Evolutionary conservation across 2,113 vertebrate genomes (phyloP).

Genomic region (Stegastes partitus): DNA sequence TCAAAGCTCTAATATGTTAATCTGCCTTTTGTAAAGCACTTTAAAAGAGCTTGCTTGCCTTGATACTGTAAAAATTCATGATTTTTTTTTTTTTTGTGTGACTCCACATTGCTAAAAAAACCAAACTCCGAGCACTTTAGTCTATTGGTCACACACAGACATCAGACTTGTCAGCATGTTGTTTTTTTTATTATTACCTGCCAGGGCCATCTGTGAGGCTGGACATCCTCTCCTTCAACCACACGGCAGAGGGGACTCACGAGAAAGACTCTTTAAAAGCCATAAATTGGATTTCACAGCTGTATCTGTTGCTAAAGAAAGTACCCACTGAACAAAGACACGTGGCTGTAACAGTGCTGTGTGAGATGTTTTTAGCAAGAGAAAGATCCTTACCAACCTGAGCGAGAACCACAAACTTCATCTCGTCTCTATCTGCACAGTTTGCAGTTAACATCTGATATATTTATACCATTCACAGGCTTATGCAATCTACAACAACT

Average conservation of each 20-base stretch:
- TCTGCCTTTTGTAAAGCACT: too few relatives aligned
- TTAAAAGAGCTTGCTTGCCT: too few relatives aligned
- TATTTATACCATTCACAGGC: slow-evolving; percentile 70
- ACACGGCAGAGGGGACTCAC: slow-evolving; percentile 75
- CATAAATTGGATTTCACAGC: too few relatives aligned
- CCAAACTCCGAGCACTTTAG: too few relatives aligned
- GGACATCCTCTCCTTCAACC: slow-evolving; percentile 83
- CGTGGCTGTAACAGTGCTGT: too few relatives aligned
- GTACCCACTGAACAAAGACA: neutral
- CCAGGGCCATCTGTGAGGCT: slow-evolving; percentile 86
- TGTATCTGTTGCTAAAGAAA: neutral
- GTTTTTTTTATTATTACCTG: too few relatives aligned
- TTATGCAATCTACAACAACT: slow-evolving; percentile 31
- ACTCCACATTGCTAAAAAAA: too few relatives aligned
- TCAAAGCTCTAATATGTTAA: neutral
- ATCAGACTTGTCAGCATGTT: neutral
- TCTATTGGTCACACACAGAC: too few relatives aligned
- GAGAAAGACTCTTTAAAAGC: neutral
- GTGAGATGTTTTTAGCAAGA: neutral
- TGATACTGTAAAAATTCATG: too few relatives aligned
- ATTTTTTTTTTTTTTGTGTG: neutral
- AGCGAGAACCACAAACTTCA: slow-evolving; percentile 83
- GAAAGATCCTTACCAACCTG: slow-evolving; percentile 77
- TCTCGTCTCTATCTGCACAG: slow-evolving; percentile 62
- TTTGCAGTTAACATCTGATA: neutral